Evolutionary conservation across 2,113 vertebrate genomes (phyloP).

Genomic region (Limnothrissa miodon): DNA sequence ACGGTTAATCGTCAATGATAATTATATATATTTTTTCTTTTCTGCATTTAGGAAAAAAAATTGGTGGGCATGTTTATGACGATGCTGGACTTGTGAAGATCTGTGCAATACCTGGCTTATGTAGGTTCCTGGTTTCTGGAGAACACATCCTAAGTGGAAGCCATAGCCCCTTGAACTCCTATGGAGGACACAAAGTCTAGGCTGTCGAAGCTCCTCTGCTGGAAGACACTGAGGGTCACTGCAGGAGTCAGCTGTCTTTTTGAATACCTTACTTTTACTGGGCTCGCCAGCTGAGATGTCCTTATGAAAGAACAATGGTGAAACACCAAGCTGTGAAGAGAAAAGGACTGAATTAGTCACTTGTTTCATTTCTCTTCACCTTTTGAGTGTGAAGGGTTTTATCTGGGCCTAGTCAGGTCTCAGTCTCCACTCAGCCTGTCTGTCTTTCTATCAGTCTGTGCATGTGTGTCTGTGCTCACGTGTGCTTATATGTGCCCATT

Average conservation of each 20-base stretch:
- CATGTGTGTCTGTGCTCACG: no score
- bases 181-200: slow-evolving; percentile 58
- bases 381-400: no score
- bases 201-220: slow-evolving; percentile 30
- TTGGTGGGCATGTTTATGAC: background rate
- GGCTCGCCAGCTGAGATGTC: slow-evolving; percentile 40
- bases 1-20: no score
- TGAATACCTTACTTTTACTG: slow-evolving; percentile 16
- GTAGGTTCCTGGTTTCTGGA: slow-evolving; percentile 56
- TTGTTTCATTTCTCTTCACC: background rate
- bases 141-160: slow-evolving; percentile 66
- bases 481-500: no score
- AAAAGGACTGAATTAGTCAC: background rate
- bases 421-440: no score
- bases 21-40: background rate
- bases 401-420: no score
- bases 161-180: slow-evolving; percentile 64
- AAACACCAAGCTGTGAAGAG: slow-evolving; percentile 79
- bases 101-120: slow-evolving; percentile 67
- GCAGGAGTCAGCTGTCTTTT: slow-evolving; percentile 29
- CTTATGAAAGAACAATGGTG: slow-evolving; percentile 82
- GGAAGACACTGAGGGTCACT: background rate
- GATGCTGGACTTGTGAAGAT: background rate
- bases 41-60: background rate
- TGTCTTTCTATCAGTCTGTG: no score